Percentiles rank a stretch among this genome's conserved stretches.
phyloP scores from a whole-genome alignment of 2,113 vertebrate species.

The Tetrao urogallus region DNA sequence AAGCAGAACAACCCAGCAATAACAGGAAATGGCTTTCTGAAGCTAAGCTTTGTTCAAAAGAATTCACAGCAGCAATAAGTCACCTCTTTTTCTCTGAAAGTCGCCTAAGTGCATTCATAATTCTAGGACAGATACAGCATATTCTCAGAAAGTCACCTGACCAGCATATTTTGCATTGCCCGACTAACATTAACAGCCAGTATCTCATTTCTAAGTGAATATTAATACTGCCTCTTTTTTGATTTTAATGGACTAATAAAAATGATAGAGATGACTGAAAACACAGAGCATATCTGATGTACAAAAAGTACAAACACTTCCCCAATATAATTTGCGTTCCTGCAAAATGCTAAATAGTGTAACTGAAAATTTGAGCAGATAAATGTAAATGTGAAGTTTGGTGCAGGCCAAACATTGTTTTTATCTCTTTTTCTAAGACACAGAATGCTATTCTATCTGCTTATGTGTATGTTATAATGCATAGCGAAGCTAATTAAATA shows the following conservation, averaged over 20 bases:
- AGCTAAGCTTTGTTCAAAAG: not conserved
- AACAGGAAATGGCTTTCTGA: conserved; percentile 13
- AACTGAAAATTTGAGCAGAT: not conserved
- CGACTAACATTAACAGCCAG: not conserved
- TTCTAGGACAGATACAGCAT: not conserved
- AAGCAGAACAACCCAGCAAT: conserved; percentile 13
- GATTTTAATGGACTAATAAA: not conserved
- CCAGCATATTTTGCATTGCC: not conserved
- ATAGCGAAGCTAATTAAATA: not conserved
- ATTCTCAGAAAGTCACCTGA: not conserved
- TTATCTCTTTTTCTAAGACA: not conserved
- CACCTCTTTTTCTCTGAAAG: not conserved
- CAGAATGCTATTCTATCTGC: not conserved
- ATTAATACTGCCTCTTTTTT: not conserved
- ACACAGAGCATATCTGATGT: not conserved
- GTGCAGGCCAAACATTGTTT: not conserved
- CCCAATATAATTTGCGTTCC: not conserved
- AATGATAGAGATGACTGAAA: not conserved
- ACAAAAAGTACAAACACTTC: not conserved
- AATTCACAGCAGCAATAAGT: not conserved
- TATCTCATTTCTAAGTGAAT: not conserved
- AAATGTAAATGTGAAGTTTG: not conserved
- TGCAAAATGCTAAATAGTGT: not conserved
- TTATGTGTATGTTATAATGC: not conserved
- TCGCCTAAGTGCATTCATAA: not conserved